A percentile compares a stretch with the other conserved stretches of the same genome.
phyloP scores from a whole-genome alignment of 2,113 vertebrate genomes.

The Scomber colias region DNA sequence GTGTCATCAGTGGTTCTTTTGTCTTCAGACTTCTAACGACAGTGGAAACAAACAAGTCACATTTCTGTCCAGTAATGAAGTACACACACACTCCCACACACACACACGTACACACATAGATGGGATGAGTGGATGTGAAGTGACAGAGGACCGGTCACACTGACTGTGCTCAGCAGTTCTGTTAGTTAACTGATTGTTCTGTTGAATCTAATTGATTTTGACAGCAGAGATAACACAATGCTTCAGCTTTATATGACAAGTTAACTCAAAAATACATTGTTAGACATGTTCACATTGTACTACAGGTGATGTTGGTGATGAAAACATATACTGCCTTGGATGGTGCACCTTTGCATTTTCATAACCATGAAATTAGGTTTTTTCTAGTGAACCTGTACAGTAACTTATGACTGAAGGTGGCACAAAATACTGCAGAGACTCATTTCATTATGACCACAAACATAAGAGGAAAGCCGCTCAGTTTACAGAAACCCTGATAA shows the following conservation, averaged over 20 bases:
- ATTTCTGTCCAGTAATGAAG: conserved; percentile 28
- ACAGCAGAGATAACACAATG: conserved; percentile 2
- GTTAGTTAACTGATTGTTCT: conserved; percentile 12
- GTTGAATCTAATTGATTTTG: conserved; percentile 4
- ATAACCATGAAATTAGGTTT: background rate
- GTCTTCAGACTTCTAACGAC: background rate
- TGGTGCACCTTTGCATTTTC: background rate
- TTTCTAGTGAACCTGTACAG: background rate
- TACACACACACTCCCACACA: conserved; percentile 3
- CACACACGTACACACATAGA: background rate
- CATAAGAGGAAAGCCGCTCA: background rate
- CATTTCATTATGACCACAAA: background rate
- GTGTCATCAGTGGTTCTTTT: conserved; percentile 12
- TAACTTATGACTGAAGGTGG: background rate
- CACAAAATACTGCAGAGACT: background rate
- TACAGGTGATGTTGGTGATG: too few relatives aligned
- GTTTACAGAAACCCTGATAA: conserved; percentile 9
- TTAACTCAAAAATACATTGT: too few relatives aligned
- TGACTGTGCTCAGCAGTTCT: conserved; percentile 41
- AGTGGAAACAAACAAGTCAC: background rate
- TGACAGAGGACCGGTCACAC: conserved; percentile 19
- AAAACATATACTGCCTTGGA: too few relatives aligned
- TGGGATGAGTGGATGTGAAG: conserved; percentile 14
- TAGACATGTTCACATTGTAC: background rate
- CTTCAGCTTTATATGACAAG: background rate